These are phyloP conservation scores for Pemphigus obesinymphae DNA, from an alignment of 1,140 invertebrate species.

Conservation along the genomic window DNA sequence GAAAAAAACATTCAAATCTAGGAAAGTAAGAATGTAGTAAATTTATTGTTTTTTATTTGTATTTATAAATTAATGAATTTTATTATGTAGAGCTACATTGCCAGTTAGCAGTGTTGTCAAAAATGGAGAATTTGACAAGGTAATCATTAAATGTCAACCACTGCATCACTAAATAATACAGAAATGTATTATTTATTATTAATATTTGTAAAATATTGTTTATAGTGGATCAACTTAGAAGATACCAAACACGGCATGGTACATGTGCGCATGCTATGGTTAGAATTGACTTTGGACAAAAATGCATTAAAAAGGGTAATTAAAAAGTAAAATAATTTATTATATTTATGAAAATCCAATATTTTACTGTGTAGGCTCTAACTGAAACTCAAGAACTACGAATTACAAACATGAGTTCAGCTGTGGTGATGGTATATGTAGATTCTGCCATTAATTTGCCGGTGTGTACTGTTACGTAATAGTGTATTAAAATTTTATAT, in stretches of 20 bases:
- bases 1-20: slow-evolving; percentile 39
- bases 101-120: slow-evolving; percentile 64
- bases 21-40: slow-evolving; percentile 31
- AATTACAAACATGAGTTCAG: slow-evolving; percentile 69
- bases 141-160: too few relatives aligned
- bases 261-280: slow-evolving; percentile 81
- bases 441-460: slow-evolving; percentile 87
- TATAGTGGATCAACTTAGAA: slow-evolving; percentile 86
- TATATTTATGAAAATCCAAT: neutral
- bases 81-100: slow-evolving; percentile 57
- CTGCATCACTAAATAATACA: too few relatives aligned
- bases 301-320: slow-evolving; percentile 70
- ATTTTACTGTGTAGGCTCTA: slow-evolving; percentile 58
- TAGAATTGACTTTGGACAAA: slow-evolving; percentile 68
- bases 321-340: slow-evolving; percentile 43
- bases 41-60: neutral
- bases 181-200: too few relatives aligned
- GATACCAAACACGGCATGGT: slow-evolving; percentile 90
- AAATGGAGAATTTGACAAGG: slow-evolving; percentile 64
- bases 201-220: slow-evolving; percentile 19
- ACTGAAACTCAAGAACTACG: slow-evolving; percentile 70
- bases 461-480: slow-evolving; percentile 56
- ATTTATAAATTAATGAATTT: slow-evolving; percentile 25
- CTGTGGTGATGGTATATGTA: slow-evolving; percentile 75
- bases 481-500: neutral